Conservation (phyloP, 2,797 vertebrate species). For the Xenentodon cancila region DNA sequence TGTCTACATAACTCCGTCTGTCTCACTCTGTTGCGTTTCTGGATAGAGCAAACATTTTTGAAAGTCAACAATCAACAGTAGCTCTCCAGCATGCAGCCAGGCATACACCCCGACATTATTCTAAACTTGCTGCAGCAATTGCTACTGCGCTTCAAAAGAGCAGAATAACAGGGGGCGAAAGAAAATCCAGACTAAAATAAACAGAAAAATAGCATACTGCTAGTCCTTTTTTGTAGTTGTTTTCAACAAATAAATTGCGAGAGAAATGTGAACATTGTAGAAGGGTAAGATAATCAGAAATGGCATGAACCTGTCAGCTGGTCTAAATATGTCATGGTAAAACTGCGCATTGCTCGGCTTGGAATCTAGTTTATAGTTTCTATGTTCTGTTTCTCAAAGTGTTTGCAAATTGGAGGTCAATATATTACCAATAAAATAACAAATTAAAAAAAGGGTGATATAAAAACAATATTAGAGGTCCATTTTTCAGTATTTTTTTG, state of each 20-base stretch:
- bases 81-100: slow-evolving; percentile 30
- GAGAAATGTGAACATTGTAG: neutral
- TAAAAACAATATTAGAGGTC: too few species aligned
- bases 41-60: slow-evolving; percentile 35
- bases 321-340: neutral
- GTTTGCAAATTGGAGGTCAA: too few species aligned
- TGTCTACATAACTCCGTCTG: slow-evolving; percentile 6
- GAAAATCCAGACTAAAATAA: neutral
- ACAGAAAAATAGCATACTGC: neutral
- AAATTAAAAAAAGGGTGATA: too few species aligned
- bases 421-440: too few species aligned
- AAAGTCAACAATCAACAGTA: slow-evolving; percentile 48
- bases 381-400: too few species aligned
- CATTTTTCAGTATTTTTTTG: too few species aligned
- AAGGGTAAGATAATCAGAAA: neutral
- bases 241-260: neutral
- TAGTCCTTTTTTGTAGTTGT: neutral
- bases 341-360: too few species aligned
- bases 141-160: slow-evolving; percentile 4
- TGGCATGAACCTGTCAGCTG: neutral
- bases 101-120: slow-evolving; percentile 34
- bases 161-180: neutral
- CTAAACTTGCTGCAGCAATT: slow-evolving; percentile 31
- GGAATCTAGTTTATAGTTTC: too few species aligned
- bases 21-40: slow-evolving; percentile 25